These are phyloP conservation scores for Theristus sp. DNA, from an alignment of 2,888 invertebrate species.

Conservation along the genomic window DNA sequence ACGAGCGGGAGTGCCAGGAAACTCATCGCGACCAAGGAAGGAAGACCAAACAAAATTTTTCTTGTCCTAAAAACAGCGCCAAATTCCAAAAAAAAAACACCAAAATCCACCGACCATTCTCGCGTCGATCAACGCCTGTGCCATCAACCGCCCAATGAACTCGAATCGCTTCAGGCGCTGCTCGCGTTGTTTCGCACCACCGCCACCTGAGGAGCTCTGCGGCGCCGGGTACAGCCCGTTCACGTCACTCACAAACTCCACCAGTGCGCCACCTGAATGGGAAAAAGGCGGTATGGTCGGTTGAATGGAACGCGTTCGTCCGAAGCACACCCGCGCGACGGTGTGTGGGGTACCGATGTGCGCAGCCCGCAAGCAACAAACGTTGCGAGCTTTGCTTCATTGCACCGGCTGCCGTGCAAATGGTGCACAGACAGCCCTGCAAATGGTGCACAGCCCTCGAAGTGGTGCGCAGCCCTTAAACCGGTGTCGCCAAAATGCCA, in stretches of 20 bases:
- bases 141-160: constrained; percentile 94
- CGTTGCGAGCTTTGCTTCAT: too few species aligned
- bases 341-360: too few species aligned
- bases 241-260: background rate
- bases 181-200: constrained; percentile 15
- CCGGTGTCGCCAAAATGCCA: too few species aligned
- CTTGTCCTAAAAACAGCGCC: too few species aligned
- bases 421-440: too few species aligned
- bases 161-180: constrained; percentile 55
- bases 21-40: background rate
- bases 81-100: background rate
- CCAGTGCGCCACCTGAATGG: background rate
- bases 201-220: background rate
- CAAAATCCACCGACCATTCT: constrained; percentile 56
- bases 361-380: too few species aligned
- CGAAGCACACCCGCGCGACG: too few species aligned
- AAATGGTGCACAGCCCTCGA: too few species aligned
- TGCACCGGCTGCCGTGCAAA: too few species aligned
- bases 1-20: background rate
- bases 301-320: too few species aligned
- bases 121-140: constrained; percentile 95
- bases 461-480: too few species aligned
- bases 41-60: background rate
- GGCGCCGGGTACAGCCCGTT: background rate
- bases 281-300: too few species aligned